These are phyloP conservation scores for Rhagonycha fulva DNA, from an alignment of 2,888 invertebrate genomes.

Conservation along the genomic window DNA sequence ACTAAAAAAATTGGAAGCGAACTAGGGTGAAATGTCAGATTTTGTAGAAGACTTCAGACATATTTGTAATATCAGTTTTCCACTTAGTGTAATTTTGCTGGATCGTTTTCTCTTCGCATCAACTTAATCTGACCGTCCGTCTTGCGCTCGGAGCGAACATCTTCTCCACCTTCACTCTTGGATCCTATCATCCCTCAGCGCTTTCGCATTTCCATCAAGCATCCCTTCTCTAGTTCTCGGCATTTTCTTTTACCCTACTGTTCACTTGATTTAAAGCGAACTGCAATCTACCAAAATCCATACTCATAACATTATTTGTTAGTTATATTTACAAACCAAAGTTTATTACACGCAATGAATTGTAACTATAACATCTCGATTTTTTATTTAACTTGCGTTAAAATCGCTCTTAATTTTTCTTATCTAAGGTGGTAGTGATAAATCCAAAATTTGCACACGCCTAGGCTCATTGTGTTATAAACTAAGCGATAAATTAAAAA, in stretches of 20 bases:
- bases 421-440: neutral
- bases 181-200: constrained; percentile 31
- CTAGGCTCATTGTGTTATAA: neutral
- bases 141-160: constrained; percentile 36
- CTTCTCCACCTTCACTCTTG: constrained; percentile 32
- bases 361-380: neutral
- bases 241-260: constrained; percentile 38
- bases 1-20: neutral
- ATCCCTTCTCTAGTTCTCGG: constrained; percentile 42
- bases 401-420: neutral
- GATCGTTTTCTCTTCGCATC: constrained; percentile 38
- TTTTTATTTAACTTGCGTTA: neutral
- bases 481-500: neutral
- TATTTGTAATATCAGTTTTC: neutral
- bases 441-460: neutral
- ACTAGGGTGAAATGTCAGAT: neutral
- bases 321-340: constrained; percentile 28
- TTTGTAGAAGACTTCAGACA: neutral
- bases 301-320: constrained; percentile 32
- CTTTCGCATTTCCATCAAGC: constrained; percentile 40
- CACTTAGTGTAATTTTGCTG: constrained; percentile 20
- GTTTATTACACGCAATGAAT: neutral
- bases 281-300: constrained; percentile 41
- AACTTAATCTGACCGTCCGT: constrained; percentile 43
- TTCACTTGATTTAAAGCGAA: constrained; percentile 44